Evolutionary conservation across 2,113 vertebrate genomes (phyloP).

Genomic region (Thomomys bottae): DNA sequence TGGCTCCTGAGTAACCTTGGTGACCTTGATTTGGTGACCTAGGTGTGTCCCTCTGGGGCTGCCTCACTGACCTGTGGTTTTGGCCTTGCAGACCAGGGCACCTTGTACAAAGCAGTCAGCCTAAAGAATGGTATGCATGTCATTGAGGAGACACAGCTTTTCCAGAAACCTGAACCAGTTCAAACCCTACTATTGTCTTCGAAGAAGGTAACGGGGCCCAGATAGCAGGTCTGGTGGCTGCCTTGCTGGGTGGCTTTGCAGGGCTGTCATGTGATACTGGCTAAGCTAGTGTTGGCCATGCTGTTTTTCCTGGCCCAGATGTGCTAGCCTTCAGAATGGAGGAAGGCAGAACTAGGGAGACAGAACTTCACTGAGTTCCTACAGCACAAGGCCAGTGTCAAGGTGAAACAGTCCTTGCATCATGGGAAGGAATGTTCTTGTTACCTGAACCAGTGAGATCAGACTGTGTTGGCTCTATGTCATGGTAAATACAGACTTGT

Average conservation of each 20-base stretch:
- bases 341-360: background rate
- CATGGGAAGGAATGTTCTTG: too few species aligned
- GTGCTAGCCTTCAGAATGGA: background rate
- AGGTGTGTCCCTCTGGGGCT: too few species aligned
- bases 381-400: too few species aligned
- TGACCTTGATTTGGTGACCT: too few species aligned
- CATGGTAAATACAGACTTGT: too few species aligned
- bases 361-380: too few species aligned
- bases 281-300: too few species aligned
- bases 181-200: slow-evolving; percentile 93
- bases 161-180: slow-evolving; percentile 89
- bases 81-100: slow-evolving; percentile 89
- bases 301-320: background rate
- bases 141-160: slow-evolving; percentile 95
- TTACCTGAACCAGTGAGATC: too few species aligned
- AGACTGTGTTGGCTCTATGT: too few species aligned
- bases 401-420: too few species aligned
- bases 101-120: slow-evolving; percentile 94
- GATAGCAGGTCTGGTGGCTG: accelerated
- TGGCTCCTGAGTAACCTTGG: slow-evolving; percentile 30
- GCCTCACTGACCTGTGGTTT: too few species aligned
- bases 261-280: background rate
- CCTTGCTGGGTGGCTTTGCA: accelerated
- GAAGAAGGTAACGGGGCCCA: slow-evolving; percentile 83
- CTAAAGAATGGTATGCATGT: slow-evolving; percentile 90